Conservation (phyloP, 2,797 vertebrate genomes). For the Ammospiza maritima region DNA sequence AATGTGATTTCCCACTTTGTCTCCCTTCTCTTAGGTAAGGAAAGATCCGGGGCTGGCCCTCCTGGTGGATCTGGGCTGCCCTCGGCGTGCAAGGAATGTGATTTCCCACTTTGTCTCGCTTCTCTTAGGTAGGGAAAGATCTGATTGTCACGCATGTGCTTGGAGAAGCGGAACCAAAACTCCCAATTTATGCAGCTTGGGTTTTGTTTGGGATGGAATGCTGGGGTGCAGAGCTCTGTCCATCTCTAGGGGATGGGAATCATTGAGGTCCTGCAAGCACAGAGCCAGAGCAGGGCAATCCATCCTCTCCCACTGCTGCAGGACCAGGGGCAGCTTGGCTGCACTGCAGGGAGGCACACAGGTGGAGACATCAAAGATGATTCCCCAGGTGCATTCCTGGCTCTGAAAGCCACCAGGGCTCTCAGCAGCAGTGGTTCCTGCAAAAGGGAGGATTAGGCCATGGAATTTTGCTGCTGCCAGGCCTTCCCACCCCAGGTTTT, state of each 20-base stretch:
- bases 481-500: background rate
- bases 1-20: background rate
- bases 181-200: background rate
- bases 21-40: background rate
- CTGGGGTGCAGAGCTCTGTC: background rate
- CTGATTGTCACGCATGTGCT: accelerated
- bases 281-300: background rate
- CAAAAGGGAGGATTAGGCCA: background rate
- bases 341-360: accelerated
- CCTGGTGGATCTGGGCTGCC: background rate
- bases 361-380: background rate
- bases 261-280: accelerated
- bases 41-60: background rate
- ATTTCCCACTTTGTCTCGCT: background rate
- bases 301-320: background rate
- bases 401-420: background rate
- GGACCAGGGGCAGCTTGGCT: background rate
- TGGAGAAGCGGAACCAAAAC: background rate
- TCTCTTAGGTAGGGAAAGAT: background rate
- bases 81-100: accelerated
- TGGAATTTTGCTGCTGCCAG: accelerated
- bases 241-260: background rate
- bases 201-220: accelerated
- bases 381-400: background rate
- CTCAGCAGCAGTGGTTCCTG: accelerated